Conservation (phyloP, 2,888 invertebrate genomes). For the Oxytorus armatus region DNA sequence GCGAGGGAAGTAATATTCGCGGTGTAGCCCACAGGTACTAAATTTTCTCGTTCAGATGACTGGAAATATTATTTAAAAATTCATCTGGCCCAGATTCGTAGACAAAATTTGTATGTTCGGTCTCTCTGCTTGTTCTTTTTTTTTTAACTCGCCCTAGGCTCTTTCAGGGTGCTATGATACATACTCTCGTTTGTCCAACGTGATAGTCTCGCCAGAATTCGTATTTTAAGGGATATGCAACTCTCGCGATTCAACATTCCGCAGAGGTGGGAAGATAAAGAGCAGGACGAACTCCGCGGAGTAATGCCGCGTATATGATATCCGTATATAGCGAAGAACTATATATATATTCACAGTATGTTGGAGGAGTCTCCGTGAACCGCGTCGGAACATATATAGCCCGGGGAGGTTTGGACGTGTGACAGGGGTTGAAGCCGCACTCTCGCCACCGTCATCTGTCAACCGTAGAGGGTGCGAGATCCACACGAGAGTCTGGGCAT, state of each 20-base stretch:
- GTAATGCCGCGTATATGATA: slow-evolving; percentile 13
- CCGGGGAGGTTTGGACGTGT: slow-evolving; percentile 58
- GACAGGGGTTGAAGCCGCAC: slow-evolving; percentile 69
- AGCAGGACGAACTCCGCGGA: slow-evolving; percentile 15
- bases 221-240: slow-evolving; percentile 42
- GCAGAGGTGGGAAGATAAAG: slow-evolving; percentile 38
- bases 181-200: not conserved
- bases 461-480: slow-evolving; percentile 61
- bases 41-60: not conserved
- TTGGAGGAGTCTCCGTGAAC: slow-evolving; percentile 45
- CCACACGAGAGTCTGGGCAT: slow-evolving; percentile 44
- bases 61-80: slow-evolving; percentile 43
- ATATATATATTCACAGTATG: slow-evolving; percentile 12
- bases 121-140: not conserved
- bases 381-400: slow-evolving; percentile 54
- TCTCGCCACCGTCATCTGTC: slow-evolving; percentile 71
- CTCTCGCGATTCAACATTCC: slow-evolving; percentile 32
- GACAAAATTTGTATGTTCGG: not conserved
- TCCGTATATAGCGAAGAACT: not conserved
- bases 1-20: slow-evolving; percentile 3
- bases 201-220: slow-evolving; percentile 9
- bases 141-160: not conserved
- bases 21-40: not conserved
- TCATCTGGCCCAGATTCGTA: slow-evolving; percentile 24
- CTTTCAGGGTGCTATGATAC: not conserved